Evolutionary conservation across 2,797 vertebrate genomes (phyloP), one percentile per base, ranked within the genome.

Genomic region (Trachurus trachurus): DNA sequence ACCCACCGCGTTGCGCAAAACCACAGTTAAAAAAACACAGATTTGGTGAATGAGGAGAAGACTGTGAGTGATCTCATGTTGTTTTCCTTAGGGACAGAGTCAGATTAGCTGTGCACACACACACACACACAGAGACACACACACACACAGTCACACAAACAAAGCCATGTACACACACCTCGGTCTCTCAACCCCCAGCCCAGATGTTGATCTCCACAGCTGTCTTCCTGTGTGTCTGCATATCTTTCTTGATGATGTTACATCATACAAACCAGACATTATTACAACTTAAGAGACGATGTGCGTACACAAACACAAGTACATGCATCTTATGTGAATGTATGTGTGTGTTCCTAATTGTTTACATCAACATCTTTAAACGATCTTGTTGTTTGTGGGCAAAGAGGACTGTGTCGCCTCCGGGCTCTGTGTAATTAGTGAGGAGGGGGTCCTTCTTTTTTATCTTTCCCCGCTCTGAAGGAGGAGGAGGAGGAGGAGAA

Each of bases 121-220:
- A 26, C 26, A 47, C 19, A 65, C 47, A 67, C 52, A 67, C 42
- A n/a, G n/a, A n/a, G n/a, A 71, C 42, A 81, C 68, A 77, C 77
- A 79, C 77, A 85, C 85, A 84, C 72, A 77, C 47, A 74, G 62
- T 85, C 86, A 87, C 62, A 66, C 54, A 80, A 26, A 76, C 71
- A 53, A 39, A 76, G 58, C 67, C 58, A 76, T 71, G 75, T 37
- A 74, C 63, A 78, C 62, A 86, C 89, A 87, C 69, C 78, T 87
- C 74, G 54, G 78, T 52, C 58, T 86, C 83, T 88, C 85, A 86
- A 82, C 80, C 85, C 84, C 83, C 89, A 58, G 66, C 68, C 90
- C 93, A 95, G 93, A 95, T 95, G 94, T 92, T 85, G 85, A 88
- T 87, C 81, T 82, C 79, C 81, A 88, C 92, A 92, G 89, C 92